Base-by-base conservation (phyloP, 2,113 vertebrate species). In the Elgaria multicarinata region DNA sequence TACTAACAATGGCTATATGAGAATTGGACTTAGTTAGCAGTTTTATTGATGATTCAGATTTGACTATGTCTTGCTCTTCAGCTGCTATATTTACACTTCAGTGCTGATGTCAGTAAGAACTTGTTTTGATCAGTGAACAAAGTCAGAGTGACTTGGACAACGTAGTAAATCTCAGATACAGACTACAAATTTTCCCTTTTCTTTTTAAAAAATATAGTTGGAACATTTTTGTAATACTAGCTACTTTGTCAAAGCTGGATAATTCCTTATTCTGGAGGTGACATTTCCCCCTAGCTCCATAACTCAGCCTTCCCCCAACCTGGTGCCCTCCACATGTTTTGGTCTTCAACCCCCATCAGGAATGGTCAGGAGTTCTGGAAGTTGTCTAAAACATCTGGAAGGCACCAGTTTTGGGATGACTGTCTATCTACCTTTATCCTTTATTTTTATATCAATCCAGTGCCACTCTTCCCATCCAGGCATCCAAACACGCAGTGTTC, bases 71-170 rank as follows among this genome's bases (percentile, higher is more conserved):
- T 95, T 93, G 89, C 91, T 94, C 91, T 76, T 83, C 50, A 94
- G 92, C 75, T 90, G 87, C 94, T 96, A 80, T 85, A 85, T 78
- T 95, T 95, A 95, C 92, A 94, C 90, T 90, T 83, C 88, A 86
- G 92, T 91, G 67, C 94, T 95, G 89, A 89, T 94, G 94, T 95
- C 93, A 92, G 94, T 95, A 96, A 96, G 95, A 95, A 94, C 18
- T 88, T 93, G 88, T 94, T 96, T 93, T 92, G 94, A 95, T 95
- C 92, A 93, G 55, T 93, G 93, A 87, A 87, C 92, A 95, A 94
- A 94, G 95, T 93, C 95, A 92, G 83, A 93, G 90, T 95, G 91
- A 93, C 94, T 95, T 90, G 87, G 86, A 93, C 92, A 89, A 93
- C 91, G 90, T 5, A 93, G 91, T 90, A 86, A 91, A 92, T 95